These are phyloP conservation scores for Trematomus bernacchii DNA, from an alignment of 2,797 vertebrate genomes.

Conservation along the genomic window DNA sequence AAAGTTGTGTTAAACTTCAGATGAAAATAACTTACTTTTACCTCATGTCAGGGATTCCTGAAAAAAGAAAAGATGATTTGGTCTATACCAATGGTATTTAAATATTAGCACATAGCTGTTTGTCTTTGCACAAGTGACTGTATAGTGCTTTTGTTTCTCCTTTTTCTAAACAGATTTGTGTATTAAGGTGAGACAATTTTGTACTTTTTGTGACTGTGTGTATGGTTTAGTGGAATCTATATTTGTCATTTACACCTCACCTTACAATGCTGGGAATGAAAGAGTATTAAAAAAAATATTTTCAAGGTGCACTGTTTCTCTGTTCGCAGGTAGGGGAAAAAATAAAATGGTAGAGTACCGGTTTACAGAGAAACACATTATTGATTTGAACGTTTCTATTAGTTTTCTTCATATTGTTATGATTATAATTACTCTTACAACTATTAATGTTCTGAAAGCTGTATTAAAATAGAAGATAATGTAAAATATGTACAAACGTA, in stretches of 20 bases:
- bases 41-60: slow-evolving; percentile 90
- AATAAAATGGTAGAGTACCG: slow-evolving; percentile 67
- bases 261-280: slow-evolving; percentile 83
- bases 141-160: slow-evolving; percentile 87
- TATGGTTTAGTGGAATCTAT: slow-evolving; percentile 88
- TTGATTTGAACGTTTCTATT: slow-evolving; percentile 81
- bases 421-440: slow-evolving; percentile 80
- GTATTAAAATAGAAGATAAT: slow-evolving; percentile 85
- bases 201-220: slow-evolving; percentile 89
- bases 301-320: slow-evolving; percentile 82
- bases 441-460: slow-evolving; percentile 85
- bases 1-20: slow-evolving; percentile 85
- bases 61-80: slow-evolving; percentile 81
- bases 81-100: slow-evolving; percentile 86
- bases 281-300: slow-evolving; percentile 72
- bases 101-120: slow-evolving; percentile 90
- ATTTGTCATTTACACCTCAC: slow-evolving; percentile 87
- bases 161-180: slow-evolving; percentile 88
- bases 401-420: slow-evolving; percentile 81
- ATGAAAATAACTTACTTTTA: slow-evolving; percentile 88
- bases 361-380: slow-evolving; percentile 84
- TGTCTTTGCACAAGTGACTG: slow-evolving; percentile 90
- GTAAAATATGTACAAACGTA: slow-evolving; percentile 88
- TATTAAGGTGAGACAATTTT: slow-evolving; percentile 88
- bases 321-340: slow-evolving; percentile 70